Percentiles rank a stretch among this genome's conserved stretches.
Evolutionary conservation across 2,113 vertebrate genomes (phyloP).

Genomic region (Pogona vitticeps): DNA sequence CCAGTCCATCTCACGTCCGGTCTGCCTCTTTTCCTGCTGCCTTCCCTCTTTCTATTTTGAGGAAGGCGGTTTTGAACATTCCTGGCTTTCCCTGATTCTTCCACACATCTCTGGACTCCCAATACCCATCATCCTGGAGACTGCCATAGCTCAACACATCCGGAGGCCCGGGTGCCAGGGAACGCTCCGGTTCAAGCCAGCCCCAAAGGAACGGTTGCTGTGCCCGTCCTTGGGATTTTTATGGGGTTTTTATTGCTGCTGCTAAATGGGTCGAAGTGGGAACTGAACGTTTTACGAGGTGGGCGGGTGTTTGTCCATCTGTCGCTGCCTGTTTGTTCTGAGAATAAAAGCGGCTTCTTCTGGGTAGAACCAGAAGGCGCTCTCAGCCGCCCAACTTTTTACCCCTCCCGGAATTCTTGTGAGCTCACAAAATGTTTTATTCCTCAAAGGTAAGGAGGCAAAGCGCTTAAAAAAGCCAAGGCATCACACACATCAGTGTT

Average conservation of each 20-base stretch:
- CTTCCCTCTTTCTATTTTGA: no score
- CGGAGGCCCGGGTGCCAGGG: not conserved
- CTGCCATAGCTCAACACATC: not conserved
- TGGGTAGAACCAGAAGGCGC: not conserved
- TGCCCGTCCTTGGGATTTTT: not conserved
- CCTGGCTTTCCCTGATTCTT: no score
- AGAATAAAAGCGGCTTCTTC: not conserved
- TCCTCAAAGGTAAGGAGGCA: not conserved
- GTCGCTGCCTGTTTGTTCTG: not conserved
- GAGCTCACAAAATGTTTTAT: not conserved
- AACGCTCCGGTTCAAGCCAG: not conserved
- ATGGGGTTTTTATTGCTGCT: not conserved
- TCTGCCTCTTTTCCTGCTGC: not conserved
- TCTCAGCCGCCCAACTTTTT: not conserved
- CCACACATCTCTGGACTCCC: no score
- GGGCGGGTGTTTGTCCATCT: not conserved
- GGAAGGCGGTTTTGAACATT: no score
- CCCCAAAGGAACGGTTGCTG: not conserved
- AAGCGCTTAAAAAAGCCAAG: not conserved
- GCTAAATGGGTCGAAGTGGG: not conserved
- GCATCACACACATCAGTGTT: not conserved
- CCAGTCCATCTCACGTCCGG: no score
- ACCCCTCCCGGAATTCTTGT: not conserved
- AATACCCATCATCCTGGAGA: no score
- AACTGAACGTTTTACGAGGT: not conserved